Conservation (phyloP, 2,113 vertebrate genomes). For the Fulmarus glacialis region DNA sequence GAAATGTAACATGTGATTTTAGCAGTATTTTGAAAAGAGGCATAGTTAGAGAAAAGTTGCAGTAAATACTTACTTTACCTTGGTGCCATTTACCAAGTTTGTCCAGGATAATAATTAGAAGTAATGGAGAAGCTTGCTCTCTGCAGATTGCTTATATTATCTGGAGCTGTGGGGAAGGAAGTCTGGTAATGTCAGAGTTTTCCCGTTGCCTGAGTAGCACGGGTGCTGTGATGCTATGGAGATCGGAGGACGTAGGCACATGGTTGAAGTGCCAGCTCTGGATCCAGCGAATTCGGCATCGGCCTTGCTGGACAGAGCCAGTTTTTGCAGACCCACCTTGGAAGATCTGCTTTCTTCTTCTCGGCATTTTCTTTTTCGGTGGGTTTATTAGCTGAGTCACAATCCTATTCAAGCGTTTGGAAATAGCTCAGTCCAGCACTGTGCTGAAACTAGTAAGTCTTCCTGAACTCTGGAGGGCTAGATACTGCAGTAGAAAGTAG, state of each 20-base stretch:
- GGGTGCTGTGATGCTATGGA: neutral
- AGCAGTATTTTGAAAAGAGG: neutral
- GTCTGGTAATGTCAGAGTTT: accelerated
- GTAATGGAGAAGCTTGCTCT: neutral
- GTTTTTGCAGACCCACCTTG: neutral
- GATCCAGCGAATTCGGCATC: accelerated
- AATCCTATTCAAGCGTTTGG: neutral
- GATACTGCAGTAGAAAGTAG: neutral
- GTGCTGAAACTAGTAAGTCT: neutral
- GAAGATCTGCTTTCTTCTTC: neutral
- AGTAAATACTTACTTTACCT: neutral
- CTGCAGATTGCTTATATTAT: neutral
- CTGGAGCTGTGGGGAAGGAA: neutral
- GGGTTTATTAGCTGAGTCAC: neutral
- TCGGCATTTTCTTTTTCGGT: neutral
- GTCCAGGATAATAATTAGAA: neutral
- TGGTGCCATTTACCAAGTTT: neutral
- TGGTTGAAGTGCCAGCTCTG: neutral
- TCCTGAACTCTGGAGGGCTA: neutral
- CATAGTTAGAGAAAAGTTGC: neutral
- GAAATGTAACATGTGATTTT: neutral
- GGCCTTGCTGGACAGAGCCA: neutral
- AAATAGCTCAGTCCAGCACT: neutral
- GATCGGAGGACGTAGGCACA: neutral
- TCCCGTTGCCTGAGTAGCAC: accelerated